Base-by-base conservation (phyloP, 1,140 invertebrate genomes). In the Pseudomyrmex flavicornis region DNA sequence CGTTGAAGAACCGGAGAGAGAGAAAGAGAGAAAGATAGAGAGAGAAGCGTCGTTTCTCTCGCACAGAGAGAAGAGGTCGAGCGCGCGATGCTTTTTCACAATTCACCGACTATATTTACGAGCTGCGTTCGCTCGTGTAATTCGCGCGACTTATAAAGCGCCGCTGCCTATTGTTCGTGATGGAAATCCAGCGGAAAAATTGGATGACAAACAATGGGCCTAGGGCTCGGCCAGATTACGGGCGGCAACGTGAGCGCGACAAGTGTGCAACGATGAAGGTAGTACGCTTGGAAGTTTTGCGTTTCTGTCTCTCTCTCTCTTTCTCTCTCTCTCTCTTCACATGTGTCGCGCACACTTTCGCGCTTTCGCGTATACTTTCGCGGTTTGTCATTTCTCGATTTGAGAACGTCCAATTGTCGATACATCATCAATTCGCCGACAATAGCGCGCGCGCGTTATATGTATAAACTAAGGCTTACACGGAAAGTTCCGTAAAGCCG, bases 201-300 rank as follows among this genome's bases (percentile, higher is more conserved):
- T 91, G 90, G 90, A 91, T 90, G 88, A 89, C 88, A 90, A 90
- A 91, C 90, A 91, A 91, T 91, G 82, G 82, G 56, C 69, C 82
- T 75, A 65, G 35, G 35, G 83, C 75, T 82, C 73, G 75, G 85
- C 54, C 74, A 89, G 89, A 91, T 91, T 91, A 89, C 82, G 83
- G 83, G 77, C 85, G 89, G 90, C 90, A 91, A 90, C 87, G 86
- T 82, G 75, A 86, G 69, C 69, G 72, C 52, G 82, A 65, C 82
- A 72, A 83, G 73, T 54, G 22, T 63, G 77, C 74, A 50, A 22
- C 69, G 82, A 70, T 70, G 77, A 73, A 68, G 80, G 72, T 69
- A 59, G 65, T 83, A n/a, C 76, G 73, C 62, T 56, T 79, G 52
- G 52, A 5, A 35, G 70, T 22, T 79, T 79, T 70, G 52, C 52